Evolutionary conservation across 2,113 vertebrate species (phyloP).

Genomic region (Gnathonemus echidnorhynchus): DNA sequence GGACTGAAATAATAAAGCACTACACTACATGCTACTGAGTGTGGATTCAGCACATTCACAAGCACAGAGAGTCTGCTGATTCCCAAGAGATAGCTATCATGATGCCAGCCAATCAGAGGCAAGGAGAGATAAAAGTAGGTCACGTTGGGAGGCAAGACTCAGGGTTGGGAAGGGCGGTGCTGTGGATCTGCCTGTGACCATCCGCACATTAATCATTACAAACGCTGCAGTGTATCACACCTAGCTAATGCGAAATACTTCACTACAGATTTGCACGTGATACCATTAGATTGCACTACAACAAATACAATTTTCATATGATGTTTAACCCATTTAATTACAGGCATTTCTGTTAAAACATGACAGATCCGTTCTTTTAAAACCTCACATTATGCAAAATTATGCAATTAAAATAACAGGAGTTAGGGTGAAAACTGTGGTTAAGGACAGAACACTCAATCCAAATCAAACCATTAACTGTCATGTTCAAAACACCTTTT

Average conservation of each 20-base stretch:
- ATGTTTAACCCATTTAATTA: neutral
- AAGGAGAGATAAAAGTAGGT: constrained; percentile 15
- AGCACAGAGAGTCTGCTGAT: neutral
- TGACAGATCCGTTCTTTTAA: neutral
- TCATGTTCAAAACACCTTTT: neutral
- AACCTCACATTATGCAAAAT: neutral
- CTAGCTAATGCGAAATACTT: neutral
- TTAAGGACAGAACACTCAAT: neutral
- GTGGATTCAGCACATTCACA: neutral
- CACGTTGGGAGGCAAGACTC: neutral
- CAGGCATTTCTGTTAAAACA: neutral
- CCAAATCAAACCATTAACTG: neutral
- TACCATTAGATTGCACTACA: neutral
- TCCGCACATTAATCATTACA: neutral
- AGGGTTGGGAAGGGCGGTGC: neutral
- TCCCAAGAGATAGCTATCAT: neutral
- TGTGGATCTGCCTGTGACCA: neutral
- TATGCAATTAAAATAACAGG: neutral
- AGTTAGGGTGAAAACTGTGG: neutral
- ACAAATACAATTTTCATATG: neutral
- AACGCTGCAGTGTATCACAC: neutral
- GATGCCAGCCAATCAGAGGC: constrained; percentile 1
- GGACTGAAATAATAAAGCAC: neutral
- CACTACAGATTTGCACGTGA: neutral
- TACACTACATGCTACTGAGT: neutral